These are phyloP conservation scores for Eupithecia tripunctaria DNA, from an alignment of 2,888 invertebrate genomes.

Conservation along the genomic window DNA sequence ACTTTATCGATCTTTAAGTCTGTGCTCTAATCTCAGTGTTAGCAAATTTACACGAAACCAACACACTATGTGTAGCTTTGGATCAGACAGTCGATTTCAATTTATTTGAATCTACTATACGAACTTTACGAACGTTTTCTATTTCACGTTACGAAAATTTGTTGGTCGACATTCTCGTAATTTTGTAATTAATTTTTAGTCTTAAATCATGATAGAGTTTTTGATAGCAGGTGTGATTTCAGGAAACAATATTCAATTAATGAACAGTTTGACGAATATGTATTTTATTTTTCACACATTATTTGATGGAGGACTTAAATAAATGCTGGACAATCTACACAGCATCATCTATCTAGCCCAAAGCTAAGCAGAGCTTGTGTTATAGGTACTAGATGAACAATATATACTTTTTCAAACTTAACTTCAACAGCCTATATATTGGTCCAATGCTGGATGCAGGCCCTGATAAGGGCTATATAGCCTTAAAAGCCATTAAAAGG, in stretches of 20 bases:
- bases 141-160: background rate
- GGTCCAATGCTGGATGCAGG: too few species aligned
- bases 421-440: too few species aligned
- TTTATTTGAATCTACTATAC: conserved; percentile 17
- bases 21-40: background rate
- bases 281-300: background rate
- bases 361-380: too few species aligned
- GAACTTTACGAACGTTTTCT: background rate
- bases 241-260: background rate
- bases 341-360: too few species aligned
- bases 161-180: background rate
- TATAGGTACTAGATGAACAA: too few species aligned
- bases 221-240: too few species aligned
- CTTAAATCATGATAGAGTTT: too few species aligned
- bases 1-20: background rate
- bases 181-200: background rate
- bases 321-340: too few species aligned
- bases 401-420: too few species aligned
- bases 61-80: background rate
- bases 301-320: too few species aligned
- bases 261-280: background rate
- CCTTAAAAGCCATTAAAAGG: too few species aligned
- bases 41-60: background rate
- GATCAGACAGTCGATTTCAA: conserved; percentile 27
- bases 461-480: too few species aligned